Evolutionary conservation across 1,140 invertebrate genomes (phyloP).

Genomic region (Drosophila guanche): DNA sequence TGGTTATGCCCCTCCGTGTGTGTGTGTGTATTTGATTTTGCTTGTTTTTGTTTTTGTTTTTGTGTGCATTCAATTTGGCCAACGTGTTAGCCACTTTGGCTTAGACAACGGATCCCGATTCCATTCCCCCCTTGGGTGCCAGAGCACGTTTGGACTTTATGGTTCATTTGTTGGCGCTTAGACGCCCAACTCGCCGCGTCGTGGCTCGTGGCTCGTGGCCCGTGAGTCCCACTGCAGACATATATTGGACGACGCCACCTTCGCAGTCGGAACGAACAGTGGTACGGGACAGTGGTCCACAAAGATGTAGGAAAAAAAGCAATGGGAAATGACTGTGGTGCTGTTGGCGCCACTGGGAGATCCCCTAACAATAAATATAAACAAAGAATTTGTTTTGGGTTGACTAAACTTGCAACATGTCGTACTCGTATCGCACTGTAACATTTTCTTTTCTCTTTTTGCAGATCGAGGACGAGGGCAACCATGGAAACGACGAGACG

Average conservation of each 20-base stretch:
- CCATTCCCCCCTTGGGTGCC: conserved; percentile 2
- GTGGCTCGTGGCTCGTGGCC: conserved; percentile 33
- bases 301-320: no score
- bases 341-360: no score
- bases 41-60: conserved; percentile 23
- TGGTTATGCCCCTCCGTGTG: conserved; percentile 7
- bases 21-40: conserved; percentile 4
- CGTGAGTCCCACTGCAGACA: conserved; percentile 37
- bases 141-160: conserved; percentile 80
- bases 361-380: conserved; percentile 1
- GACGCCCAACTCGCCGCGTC: conserved; percentile 30
- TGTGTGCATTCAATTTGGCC: conserved; percentile 75
- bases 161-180: conserved; percentile 81
- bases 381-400: background rate
- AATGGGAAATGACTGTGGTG: no score
- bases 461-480: conserved; percentile 98
- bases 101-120: conserved; percentile 59
- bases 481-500: conserved; percentile 98
- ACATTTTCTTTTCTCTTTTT: conserved; percentile 39
- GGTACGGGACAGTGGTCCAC: background rate
- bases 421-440: background rate
- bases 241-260: conserved; percentile 38
- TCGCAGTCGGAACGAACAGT: background rate
- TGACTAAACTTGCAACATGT: background rate
- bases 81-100: conserved; percentile 75